Percentiles rank a stretch among this genome's conserved stretches.
These are phyloP conservation scores for Elmis aenea DNA, from an alignment of 2,888 invertebrate species.

Conservation along the genomic window DNA sequence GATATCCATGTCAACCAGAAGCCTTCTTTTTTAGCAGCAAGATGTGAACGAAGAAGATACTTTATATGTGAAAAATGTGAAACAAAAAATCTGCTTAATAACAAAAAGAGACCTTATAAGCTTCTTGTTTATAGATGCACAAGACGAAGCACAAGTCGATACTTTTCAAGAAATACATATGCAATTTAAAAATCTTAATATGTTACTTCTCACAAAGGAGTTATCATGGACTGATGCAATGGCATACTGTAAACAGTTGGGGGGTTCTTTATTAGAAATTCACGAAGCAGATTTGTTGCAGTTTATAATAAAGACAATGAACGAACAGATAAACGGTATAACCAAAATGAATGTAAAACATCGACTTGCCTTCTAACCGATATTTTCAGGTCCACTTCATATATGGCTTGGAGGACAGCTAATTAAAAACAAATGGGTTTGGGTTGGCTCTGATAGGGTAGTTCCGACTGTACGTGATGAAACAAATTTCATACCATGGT, in stretches of 20 bases:
- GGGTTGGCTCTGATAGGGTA: conserved; percentile 1
- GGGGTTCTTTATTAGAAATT: not conserved
- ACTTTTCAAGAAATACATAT: no score
- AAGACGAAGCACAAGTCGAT: no score
- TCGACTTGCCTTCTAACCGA: no score
- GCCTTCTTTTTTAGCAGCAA: not conserved
- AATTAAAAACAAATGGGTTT: conserved; percentile 1
- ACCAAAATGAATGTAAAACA: no score
- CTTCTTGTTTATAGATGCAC: no score
- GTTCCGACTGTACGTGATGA: not conserved
- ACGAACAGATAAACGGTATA: no score
- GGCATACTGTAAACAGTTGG: not conserved
- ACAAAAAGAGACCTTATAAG: no score
- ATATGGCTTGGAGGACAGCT: conserved; percentile 7
- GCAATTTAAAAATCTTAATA: no score
- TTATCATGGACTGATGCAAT: conserved; percentile 4
- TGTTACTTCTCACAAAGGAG: not conserved
- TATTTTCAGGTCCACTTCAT: conserved; percentile 6
- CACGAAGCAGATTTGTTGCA: not conserved
- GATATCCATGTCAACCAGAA: conserved; percentile 1
- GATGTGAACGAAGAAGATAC: conserved; percentile 1
- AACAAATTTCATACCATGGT: not conserved
- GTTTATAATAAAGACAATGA: not conserved
- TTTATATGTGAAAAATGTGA: conserved; percentile 10
- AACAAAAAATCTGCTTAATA: no score